Evolutionary conservation across 2,113 vertebrate species (phyloP), one percentile per base, ranked within the genome.

Genomic region (Alligator sinensis): DNA sequence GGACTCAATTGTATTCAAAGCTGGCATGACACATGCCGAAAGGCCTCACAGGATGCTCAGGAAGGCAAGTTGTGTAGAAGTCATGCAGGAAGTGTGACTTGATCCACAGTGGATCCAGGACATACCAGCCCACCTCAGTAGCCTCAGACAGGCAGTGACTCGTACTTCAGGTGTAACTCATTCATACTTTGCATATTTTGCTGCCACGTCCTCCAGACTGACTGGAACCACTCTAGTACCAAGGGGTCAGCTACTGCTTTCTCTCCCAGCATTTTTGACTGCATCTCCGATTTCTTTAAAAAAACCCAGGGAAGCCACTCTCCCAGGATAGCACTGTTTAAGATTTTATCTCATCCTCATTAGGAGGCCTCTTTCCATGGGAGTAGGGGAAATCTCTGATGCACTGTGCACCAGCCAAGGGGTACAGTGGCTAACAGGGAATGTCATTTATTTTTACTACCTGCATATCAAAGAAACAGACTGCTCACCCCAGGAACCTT

Each of bases 61-160:
- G 82, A 88, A 82, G 79, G 57, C 0, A 0, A 2, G 4, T 9
- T 1, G 0, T 19, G 10, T 3, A 4, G 57, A 34, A 63, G 75
- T 47, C 66, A 28, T 24, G 18, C 4, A 5, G 72, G 89, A 90
- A 86, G 30, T 0, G 0, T 7, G 38, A 27, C 34, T 83, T 62
- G 70, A 17, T 84, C 75, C 81, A 47, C 58, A 8, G 3, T 30
- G 90, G 70, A 77, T 6, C 79, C 90, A 79, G 68, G 79, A 66
- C 82, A 87, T 82, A 77, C 58, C 70, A 68, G 64, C 24, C n/a
- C 86, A 77, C 21, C 7, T 82, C 54, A 15, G n/a, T 70, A 79
- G 30, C 80, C 72, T 82, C 25, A 25, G 77, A 15, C 60, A 82
- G 66, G 60, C 30, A 77, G 25, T 59, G 79, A 80, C 59, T 90